These are phyloP conservation scores for Rhizoglyphus robini DNA, from an alignment of 1,140 invertebrate genomes.

Conservation along the genomic window DNA sequence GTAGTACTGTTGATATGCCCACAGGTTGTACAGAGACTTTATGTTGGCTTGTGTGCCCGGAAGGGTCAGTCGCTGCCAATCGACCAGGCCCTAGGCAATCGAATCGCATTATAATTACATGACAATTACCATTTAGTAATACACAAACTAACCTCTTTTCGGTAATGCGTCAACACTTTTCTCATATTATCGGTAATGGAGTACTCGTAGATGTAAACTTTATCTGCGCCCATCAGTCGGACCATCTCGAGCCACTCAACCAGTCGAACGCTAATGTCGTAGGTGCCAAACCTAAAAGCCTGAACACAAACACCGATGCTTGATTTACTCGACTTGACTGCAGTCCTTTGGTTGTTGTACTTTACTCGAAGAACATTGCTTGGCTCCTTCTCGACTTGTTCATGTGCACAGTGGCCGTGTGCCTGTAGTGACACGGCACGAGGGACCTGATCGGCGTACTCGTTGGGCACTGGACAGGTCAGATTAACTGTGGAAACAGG, in stretches of 20 bases:
- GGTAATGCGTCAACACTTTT: constrained; percentile 6
- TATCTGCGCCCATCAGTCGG: constrained; percentile 2
- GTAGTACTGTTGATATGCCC: neutral
- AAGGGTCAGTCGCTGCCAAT: constrained; percentile 4
- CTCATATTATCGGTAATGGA: neutral
- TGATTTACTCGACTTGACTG: neutral
- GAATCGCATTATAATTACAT: neutral
- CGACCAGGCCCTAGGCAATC: neutral
- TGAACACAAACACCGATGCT: constrained; percentile 17
- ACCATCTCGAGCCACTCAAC: constrained; percentile 19
- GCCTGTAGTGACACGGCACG: constrained; percentile 56
- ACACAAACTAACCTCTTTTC: constrained; percentile 3
- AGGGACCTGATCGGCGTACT: constrained; percentile 42
- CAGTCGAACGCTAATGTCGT: constrained; percentile 17
- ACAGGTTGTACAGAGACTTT: neutral
- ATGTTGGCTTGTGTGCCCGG: neutral
- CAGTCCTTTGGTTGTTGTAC: constrained; percentile 45
- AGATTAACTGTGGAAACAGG: constrained; percentile 72
- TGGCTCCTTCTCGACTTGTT: constrained; percentile 52
- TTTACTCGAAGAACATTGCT: constrained; percentile 71
- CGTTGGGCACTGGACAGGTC: constrained; percentile 61
- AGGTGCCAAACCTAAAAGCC: constrained; percentile 11
- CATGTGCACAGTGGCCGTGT: constrained; percentile 59
- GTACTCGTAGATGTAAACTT: constrained; percentile 13
- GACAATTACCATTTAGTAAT: neutral